Evolutionary conservation across 1,140 invertebrate genomes (phyloP), one percentile per base, ranked within the genome.

Genomic region (Drosophila arawakana): DNA sequence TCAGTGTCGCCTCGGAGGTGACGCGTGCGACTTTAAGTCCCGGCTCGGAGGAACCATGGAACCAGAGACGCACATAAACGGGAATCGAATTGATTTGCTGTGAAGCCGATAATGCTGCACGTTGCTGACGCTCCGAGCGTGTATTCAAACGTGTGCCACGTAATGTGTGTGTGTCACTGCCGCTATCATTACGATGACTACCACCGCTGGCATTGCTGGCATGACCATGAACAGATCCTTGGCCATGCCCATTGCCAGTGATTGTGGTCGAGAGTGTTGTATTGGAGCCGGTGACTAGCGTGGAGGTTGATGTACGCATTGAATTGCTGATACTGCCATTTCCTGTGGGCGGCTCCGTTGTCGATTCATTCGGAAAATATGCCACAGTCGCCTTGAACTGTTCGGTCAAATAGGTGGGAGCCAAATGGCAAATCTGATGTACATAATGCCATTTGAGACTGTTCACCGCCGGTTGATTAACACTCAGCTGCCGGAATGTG

Each of bases 391-490:
- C 96, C 77, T 95, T 94, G 82, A 95, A 97, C 75, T 95, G 95
- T 93, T 98, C 97, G 18, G 94, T 94, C 11, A 97, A 93, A 93
- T 98, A 98, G 92, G 96, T 96, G 8, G 96, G 96, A 2, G 96
- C 96, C 92, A 97, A 94, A 7, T 93, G 93, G 79, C 96, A 95
- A 59, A 97, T 94, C 83, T 97, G 95, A 88, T 95, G 94, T 0
- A 98, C 93, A 90, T 97, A 98, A 78, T 96, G 93, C 74, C 95
- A 95, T 91, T 96, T 97, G 0, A 97, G 94, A 83, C 94, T 96
- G 7, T 93, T 94, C 2, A 94, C 93, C 90, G 95, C 94, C 58
- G 94, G 93, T 9, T 93, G 94, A 34, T 93, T 94, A 37, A 93
- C 93, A 63, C 93, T 93, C 41, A 96, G 93, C 62, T 94, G 93